phyloP scores from a whole-genome alignment of 2,113 vertebrate genomes.

The Ahaetulla prasina region DNA sequence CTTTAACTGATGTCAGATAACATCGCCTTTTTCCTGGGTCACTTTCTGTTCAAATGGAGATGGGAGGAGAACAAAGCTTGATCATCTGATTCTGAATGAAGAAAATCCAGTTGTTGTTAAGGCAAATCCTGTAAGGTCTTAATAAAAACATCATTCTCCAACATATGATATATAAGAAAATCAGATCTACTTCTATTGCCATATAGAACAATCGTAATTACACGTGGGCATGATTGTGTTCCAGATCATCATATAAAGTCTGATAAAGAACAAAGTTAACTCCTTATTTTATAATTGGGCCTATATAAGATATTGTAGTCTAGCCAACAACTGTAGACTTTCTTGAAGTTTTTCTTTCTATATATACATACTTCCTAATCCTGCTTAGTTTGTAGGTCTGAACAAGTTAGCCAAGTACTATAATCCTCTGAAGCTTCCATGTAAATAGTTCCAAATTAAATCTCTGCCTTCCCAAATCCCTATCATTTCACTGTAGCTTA shows the following conservation, averaged over 20 bases:
- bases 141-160: background rate
- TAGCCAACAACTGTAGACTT: background rate
- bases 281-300: background rate
- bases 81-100: background rate
- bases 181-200: background rate
- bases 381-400: background rate
- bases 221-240: background rate
- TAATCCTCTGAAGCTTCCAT: background rate
- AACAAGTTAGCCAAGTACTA: background rate
- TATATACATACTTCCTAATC: background rate
- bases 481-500: background rate
- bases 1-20: background rate
- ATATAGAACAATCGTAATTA: background rate
- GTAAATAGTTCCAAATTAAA: background rate
- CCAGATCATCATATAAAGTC: background rate
- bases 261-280: background rate
- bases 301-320: background rate
- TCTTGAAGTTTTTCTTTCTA: background rate
- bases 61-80: background rate
- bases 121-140: background rate
- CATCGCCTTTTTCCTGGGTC: background rate
- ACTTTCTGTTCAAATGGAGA: background rate
- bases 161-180: background rate
- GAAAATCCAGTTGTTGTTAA: background rate
- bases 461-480: background rate